These are phyloP conservation scores for Amiota mariae DNA, from an alignment of 2,888 invertebrate genomes.

Conservation along the genomic window DNA sequence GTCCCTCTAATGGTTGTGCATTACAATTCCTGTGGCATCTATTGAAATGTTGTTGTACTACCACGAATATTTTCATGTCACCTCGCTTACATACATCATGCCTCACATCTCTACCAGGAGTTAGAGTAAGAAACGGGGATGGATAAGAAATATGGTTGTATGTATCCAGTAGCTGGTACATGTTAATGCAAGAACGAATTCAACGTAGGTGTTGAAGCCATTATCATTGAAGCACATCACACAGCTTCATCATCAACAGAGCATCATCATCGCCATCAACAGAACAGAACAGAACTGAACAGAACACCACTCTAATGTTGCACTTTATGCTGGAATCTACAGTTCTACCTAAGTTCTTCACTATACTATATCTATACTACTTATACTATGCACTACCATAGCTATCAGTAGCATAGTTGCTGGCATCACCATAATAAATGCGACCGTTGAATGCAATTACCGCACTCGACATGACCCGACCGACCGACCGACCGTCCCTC, in stretches of 20 bases:
- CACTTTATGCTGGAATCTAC: conserved; percentile 18
- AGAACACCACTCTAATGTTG: neutral
- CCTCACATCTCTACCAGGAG: neutral
- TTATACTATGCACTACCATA: too few species aligned
- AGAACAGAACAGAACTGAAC: too few species aligned
- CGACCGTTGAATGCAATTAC: conserved; percentile 24
- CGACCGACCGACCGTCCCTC: too few species aligned
- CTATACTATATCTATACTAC: too few species aligned
- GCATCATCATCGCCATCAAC: neutral
- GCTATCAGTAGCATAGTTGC: conserved; percentile 1
- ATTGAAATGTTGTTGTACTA: neutral
- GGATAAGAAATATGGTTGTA: too few species aligned
- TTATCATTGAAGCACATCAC: conserved; percentile 5
- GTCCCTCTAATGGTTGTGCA: neutral
- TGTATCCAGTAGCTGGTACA: too few species aligned
- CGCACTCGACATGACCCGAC: conserved; percentile 14
- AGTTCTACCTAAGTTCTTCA: conserved; percentile 20
- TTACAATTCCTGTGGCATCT: conserved; percentile 9
- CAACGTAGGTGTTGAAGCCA: conserved; percentile 22
- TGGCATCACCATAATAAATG: conserved; percentile 15
- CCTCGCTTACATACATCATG: neutral
- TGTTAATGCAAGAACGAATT: neutral
- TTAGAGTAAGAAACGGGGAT: too few species aligned
- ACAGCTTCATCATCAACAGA: neutral
- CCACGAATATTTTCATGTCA: neutral